Base-by-base conservation (phyloP, 2,888 invertebrate genomes). In the Tipula confusa region DNA sequence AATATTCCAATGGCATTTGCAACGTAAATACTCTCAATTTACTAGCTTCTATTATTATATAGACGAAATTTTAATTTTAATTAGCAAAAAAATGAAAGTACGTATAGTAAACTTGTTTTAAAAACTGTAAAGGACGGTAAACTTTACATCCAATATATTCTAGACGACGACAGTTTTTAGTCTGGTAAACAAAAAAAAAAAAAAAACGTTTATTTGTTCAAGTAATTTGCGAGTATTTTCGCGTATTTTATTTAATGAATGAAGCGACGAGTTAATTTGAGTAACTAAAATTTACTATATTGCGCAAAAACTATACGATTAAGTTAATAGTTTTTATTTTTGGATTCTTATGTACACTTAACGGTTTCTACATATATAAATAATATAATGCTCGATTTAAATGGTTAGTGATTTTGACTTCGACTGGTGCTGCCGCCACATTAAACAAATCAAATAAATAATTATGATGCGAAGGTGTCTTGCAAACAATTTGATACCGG, bases 101-200 rank as follows among this genome's bases (percentile, higher is more conserved):
- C 15, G 33, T 33, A 33, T 43, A 43, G n/a, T 43, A 43, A 43
- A 15, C 6, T 15, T 43, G 11, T 43, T 15, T 15, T 15, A 43
- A 43, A 43, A 64, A 64, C 24, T 64, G 3, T 64, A 64, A 64
- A 64, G 64, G 18, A 18, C 64, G 24, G 64, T 64, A 64, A 64
- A 64, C 64, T 64, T 64, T 64, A 24, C 24, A 24, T 64, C 7
- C 64, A 64, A 18, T 64, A 24, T 64, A 64, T 24, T 24, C 64
- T 24, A 64, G 64, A 64, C 24, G 64, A 64, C 24, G 24, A 64
- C 24, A 3, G 64, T 64, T 64, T 24, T 24, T 9, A 64, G 64
- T 64, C 64, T 64, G 31, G 29, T 18, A 29, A 13, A 43, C 24
- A 15, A 83, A 82, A 83, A 82, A 11, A 15, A 83, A 82, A 83